phyloP scores from a whole-genome alignment of 2,888 invertebrate genomes.

The Slavum lentiscoides region DNA sequence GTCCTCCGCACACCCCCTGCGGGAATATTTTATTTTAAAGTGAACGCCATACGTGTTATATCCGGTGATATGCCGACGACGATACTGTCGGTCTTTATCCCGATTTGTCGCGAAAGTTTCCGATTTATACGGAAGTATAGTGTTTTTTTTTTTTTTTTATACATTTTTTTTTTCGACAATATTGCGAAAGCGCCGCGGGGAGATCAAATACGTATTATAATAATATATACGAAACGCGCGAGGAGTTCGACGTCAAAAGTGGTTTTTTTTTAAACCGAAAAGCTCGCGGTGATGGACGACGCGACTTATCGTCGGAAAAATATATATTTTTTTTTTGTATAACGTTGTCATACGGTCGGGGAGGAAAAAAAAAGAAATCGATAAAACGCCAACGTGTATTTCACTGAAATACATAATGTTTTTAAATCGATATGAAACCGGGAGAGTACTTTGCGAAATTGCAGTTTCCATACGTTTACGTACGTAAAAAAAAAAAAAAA shows the following conservation, averaged over 20 bases:
- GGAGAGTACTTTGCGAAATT: slow-evolving; percentile 27
- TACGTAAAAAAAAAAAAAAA: too few species aligned
- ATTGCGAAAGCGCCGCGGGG: background rate
- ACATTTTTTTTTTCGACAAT: background rate
- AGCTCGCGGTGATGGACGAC: background rate
- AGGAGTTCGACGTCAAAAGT: background rate
- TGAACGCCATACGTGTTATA: too few species aligned
- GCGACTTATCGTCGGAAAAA: background rate
- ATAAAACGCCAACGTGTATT: background rate
- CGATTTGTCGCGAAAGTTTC: background rate
- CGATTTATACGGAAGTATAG: background rate
- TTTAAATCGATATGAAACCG: slow-evolving; percentile 22
- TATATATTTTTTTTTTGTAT: background rate
- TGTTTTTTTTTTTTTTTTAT: too few species aligned
- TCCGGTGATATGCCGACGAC: too few species aligned
- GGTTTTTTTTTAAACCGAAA: slow-evolving; percentile 2
- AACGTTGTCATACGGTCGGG: background rate
- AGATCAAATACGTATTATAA: background rate
- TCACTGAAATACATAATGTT: slow-evolving; percentile 27
- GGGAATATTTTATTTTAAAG: too few species aligned
- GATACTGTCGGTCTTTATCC: too few species aligned
- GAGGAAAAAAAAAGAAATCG: slow-evolving; percentile 1
- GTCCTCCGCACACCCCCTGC: too few species aligned
- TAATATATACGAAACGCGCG: too few species aligned
- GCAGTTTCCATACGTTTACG: background rate